Evolutionary conservation across 2,797 vertebrate species (phyloP), one percentile per base, ranked within the genome.

Genomic region (Protosalanx chinensis): DNA sequence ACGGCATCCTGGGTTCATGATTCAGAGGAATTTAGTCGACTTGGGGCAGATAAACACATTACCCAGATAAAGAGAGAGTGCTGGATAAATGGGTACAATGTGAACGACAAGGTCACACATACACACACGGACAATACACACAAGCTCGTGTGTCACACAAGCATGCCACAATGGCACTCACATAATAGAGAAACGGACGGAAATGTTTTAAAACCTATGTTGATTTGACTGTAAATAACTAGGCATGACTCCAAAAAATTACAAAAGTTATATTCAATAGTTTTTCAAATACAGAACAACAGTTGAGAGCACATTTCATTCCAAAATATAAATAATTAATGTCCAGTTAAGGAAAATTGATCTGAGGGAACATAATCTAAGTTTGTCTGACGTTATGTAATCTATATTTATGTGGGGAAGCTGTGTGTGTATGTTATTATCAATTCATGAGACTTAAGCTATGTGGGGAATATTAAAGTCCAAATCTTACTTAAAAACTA

Each of bases 161-260:
- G 79, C 58, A 70, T 46, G 78, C 68, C 73, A 92, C 91, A 93
- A 93, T 87, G 75, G 88, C 76, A 68, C 27, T 46, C n/a, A 83
- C 80, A 92, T 90, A 93, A 93, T 87, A 74, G 67, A 85, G 92
- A 93, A 93, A 86, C 85, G 76, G 77, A 84, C 83, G 85, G 91
- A 93, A 92, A 81, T 77, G 73, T 72, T 67, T 86, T 72, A 71
- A 71, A 77, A 75, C 64, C 63, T 37, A 76, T 72, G 77, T 85
- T 76, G 73, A 77, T 81, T 84, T 68, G 78, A 69, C 74, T 23
- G 35, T 33, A 67, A 71, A 77, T 71, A 70, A 74, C 72, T 33
- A 57, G 29, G 33, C 30, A 1, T 27, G 69, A 66, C 32, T 62
- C 20, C 15, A 64, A 58, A 46, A 62, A 68, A 53, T 2, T 12